Conservation (phyloP, 2,113 vertebrate species). For the Odocoileus virginianus region DNA sequence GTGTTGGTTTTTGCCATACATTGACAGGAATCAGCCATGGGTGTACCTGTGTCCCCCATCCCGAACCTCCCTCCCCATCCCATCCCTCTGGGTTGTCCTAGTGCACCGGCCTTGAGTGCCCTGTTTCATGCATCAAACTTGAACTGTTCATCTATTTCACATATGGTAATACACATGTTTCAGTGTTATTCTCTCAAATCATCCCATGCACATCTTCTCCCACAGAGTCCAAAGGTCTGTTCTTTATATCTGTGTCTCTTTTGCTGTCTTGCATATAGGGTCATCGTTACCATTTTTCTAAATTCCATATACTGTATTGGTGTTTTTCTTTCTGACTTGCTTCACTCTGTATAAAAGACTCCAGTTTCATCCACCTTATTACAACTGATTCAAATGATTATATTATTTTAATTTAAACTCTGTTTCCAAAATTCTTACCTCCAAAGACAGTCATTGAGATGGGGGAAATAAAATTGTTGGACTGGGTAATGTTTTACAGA, state of each 20-base stretch:
- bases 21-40: not conserved
- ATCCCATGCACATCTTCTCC: not conserved
- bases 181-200: not conserved
- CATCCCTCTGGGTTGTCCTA: not conserved
- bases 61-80: not conserved
- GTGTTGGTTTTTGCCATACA: not conserved
- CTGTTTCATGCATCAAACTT: not conserved
- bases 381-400: not conserved
- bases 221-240: not conserved
- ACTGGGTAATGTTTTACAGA: not conserved
- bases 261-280: not conserved
- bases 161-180: not conserved
- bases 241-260: not conserved
- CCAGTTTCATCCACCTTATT: not conserved
- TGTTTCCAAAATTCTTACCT: not conserved
- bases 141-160: not conserved
- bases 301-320: not conserved
- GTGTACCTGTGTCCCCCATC: not conserved
- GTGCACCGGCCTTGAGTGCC: not conserved
- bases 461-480: not conserved
- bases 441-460: not conserved
- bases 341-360: not conserved
- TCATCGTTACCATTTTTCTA: accelerated
- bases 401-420: not conserved
- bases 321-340: not conserved